These are phyloP conservation scores for Patagioenas fasciata DNA, from an alignment of 2,113 vertebrate species.

Conservation along the genomic window DNA sequence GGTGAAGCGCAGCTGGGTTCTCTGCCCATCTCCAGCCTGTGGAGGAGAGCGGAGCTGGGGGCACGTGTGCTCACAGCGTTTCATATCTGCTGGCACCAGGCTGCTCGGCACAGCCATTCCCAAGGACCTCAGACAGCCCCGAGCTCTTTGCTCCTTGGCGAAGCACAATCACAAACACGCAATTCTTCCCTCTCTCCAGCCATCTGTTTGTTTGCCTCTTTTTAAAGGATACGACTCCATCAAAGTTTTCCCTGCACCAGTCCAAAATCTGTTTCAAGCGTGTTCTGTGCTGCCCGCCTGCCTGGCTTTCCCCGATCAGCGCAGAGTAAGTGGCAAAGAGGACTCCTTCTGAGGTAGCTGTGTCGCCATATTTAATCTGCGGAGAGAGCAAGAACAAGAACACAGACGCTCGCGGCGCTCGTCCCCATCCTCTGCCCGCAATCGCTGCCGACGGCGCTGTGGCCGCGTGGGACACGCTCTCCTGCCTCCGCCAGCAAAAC, in stretches of 20 bases:
- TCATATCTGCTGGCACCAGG: not conserved
- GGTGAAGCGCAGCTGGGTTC: not conserved
- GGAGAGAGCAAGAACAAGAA: not conserved
- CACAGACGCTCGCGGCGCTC: fast-evolving
- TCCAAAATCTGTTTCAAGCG: slow-evolving; percentile 95
- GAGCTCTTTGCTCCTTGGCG: not conserved
- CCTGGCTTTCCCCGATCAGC: slow-evolving; percentile 97
- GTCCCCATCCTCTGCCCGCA: not conserved
- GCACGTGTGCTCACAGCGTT: not conserved
- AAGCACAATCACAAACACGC: not conserved
- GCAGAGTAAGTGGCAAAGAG: slow-evolving; percentile 97
- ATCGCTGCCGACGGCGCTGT: fast-evolving
- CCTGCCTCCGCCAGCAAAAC: not conserved
- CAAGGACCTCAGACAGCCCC: not conserved
- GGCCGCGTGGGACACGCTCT: not conserved
- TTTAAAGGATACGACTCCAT: slow-evolving; percentile 94
- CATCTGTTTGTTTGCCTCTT: no score
- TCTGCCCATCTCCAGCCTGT: not conserved
- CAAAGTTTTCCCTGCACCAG: slow-evolving; percentile 93
- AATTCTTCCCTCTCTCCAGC: not conserved
- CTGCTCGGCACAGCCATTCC: not conserved
- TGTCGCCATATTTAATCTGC: slow-evolving; percentile 98
- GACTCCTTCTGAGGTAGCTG: slow-evolving; percentile 97
- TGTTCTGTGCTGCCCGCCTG: slow-evolving; percentile 92
- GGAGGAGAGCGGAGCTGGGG: not conserved